These are phyloP conservation scores for Andrena haemorrhoa DNA, from an alignment of 2,888 invertebrate genomes.

Conservation along the genomic window DNA sequence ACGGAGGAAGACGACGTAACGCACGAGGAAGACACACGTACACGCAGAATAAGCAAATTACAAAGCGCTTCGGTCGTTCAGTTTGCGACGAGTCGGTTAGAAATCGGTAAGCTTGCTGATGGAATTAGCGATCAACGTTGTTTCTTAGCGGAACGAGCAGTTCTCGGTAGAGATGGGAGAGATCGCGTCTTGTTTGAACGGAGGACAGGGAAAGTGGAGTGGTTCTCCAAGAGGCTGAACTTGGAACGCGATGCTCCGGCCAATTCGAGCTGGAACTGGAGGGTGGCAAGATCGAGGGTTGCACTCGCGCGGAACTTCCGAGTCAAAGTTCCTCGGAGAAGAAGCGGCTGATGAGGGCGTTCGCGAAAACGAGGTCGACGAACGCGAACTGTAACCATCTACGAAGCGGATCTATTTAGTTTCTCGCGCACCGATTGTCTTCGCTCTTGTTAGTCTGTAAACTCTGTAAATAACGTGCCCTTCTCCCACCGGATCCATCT, in stretches of 20 bases:
- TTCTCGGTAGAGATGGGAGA: not conserved
- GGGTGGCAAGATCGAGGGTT: not conserved
- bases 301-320: constrained; percentile 1
- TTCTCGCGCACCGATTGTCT: constrained; percentile 66
- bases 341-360: not conserved
- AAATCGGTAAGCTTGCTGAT: constrained; percentile 17
- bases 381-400: constrained; percentile 25
- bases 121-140: constrained; percentile 27
- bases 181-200: not conserved
- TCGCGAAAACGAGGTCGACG: not conserved
- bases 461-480: constrained; percentile 49
- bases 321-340: not conserved
- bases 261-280: not conserved
- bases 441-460: constrained; percentile 56
- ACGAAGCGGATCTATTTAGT: constrained; percentile 55
- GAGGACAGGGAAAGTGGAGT: not conserved
- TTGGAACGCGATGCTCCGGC: not conserved
- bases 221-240: not conserved
- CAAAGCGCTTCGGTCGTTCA: constrained; percentile 62
- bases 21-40: constrained; percentile 21
- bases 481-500: constrained; percentile 12
- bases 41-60: constrained; percentile 35
- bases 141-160: constrained; percentile 3
- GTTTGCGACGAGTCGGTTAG: constrained; percentile 44
- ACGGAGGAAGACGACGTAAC: constrained; percentile 7